Evolutionary conservation across 2,888 invertebrate genomes (phyloP).

Genomic region (Agrochola lychnidis): DNA sequence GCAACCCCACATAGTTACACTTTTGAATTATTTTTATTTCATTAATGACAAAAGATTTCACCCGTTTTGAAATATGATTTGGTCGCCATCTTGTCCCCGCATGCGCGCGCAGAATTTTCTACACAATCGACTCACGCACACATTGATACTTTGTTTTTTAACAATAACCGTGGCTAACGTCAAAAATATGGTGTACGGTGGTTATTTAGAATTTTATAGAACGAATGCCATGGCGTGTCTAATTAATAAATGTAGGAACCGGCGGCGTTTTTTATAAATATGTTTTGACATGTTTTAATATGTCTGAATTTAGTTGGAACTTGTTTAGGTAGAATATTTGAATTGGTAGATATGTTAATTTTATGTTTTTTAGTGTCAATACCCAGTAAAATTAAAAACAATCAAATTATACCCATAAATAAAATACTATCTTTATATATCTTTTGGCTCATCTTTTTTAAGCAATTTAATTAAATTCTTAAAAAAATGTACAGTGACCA

Average conservation of each 20-base stretch:
- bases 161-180: constrained; percentile 80
- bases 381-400: background rate
- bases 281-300: constrained; percentile 82
- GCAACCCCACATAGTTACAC: constrained; percentile 77
- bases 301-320: constrained; percentile 69
- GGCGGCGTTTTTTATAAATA: constrained; percentile 67
- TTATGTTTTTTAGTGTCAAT: background rate
- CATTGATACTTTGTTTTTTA: constrained; percentile 68
- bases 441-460: background rate
- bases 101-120: constrained; percentile 72
- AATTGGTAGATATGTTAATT: constrained; percentile 1
- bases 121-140: constrained; percentile 65
- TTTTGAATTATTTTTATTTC: constrained; percentile 87
- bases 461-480: background rate
- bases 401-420: background rate
- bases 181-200: constrained; percentile 70
- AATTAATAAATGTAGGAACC: constrained; percentile 71
- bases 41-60: constrained; percentile 90
- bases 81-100: constrained; percentile 85
- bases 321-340: constrained; percentile 30
- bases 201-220: constrained; percentile 71
- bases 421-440: background rate
- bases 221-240: constrained; percentile 69
- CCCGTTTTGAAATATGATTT: constrained; percentile 90
- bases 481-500: constrained; percentile 12